These are phyloP conservation scores for Anticlea derivata DNA, from an alignment of 2,888 invertebrate species.

Conservation along the genomic window DNA sequence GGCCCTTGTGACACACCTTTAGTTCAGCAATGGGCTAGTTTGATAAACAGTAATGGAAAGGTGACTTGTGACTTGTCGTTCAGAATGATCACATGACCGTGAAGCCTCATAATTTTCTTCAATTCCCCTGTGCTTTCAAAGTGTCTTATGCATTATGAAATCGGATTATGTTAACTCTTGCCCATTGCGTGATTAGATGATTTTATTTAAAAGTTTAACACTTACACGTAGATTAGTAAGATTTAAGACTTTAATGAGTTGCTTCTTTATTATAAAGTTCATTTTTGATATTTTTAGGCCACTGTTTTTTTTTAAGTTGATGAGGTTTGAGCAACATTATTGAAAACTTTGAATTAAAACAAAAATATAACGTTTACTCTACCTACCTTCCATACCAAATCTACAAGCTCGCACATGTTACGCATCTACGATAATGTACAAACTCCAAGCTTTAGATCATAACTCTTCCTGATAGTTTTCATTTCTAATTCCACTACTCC, in stretches of 20 bases:
- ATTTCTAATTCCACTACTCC: slow-evolving; percentile 59
- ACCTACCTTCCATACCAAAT: slow-evolving; percentile 60
- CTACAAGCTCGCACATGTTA: slow-evolving; percentile 76
- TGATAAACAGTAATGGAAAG: not conserved
- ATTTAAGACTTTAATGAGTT: not conserved
- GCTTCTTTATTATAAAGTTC: not conserved
- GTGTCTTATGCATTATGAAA: not conserved
- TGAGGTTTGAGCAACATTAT: slow-evolving; percentile 34
- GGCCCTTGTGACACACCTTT: slow-evolving; percentile 41
- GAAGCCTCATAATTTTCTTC: not conserved
- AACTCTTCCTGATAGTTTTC: slow-evolving; percentile 58
- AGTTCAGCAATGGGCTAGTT: not conserved
- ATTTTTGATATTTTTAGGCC: slow-evolving; percentile 15
- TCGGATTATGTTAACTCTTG: not conserved
- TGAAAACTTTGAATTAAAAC: slow-evolving; percentile 21
- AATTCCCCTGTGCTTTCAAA: not conserved
- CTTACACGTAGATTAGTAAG: not conserved
- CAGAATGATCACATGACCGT: not conserved
- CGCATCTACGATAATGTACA: slow-evolving; percentile 69
- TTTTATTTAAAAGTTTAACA: slow-evolving; percentile 3
- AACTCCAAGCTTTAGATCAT: slow-evolving; percentile 62
- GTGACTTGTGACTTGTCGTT: not conserved
- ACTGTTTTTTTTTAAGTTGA: slow-evolving; percentile 14
- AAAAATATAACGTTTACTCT: slow-evolving; percentile 31
- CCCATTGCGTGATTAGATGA: too few species aligned